phyloP scores from a whole-genome alignment of 2,888 invertebrate species.

The Geotrupes spiniger region DNA sequence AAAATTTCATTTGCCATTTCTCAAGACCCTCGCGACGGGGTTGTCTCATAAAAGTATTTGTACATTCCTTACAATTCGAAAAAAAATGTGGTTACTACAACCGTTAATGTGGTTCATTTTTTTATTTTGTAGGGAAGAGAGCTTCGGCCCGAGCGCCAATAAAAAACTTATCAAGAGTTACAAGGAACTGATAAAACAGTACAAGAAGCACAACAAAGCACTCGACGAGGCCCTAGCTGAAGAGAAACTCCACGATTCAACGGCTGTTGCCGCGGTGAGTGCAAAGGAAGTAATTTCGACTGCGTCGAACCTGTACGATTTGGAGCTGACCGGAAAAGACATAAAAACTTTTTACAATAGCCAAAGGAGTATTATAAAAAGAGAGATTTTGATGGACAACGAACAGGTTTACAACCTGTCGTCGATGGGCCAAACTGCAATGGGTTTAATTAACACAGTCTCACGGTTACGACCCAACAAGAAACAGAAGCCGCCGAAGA shows the following conservation, averaged over 20 bases:
- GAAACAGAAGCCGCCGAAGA: too few relatives aligned
- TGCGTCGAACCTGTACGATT: slow-evolving; percentile 32
- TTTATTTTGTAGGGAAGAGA: slow-evolving; percentile 35
- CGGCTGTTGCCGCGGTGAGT: slow-evolving; percentile 16
- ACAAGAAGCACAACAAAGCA: slow-evolving; percentile 33
- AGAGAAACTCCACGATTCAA: slow-evolving; percentile 1
- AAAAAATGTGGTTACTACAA: too few relatives aligned
- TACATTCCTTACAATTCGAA: too few relatives aligned
- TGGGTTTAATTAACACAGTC: too few relatives aligned
- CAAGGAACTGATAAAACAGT: slow-evolving; percentile 30
- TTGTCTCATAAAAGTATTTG: too few relatives aligned
- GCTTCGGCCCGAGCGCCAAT: slow-evolving; percentile 30
- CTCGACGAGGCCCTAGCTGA: slow-evolving; percentile 29
- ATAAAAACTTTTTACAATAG: slow-evolving; percentile 36
- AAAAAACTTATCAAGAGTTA: slow-evolving; percentile 29
- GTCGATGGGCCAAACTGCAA: not conserved
- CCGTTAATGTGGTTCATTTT: too few relatives aligned
- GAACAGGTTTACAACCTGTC: slow-evolving; percentile 1
- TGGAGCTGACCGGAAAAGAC: slow-evolving; percentile 36
- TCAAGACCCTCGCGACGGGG: too few relatives aligned
- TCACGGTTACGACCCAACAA: too few relatives aligned
- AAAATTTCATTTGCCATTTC: too few relatives aligned
- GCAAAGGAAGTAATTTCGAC: slow-evolving; percentile 31
- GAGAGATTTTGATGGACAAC: not conserved
- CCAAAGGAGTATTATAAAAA: slow-evolving; percentile 21